Evolutionary conservation across 2,113 vertebrate species (phyloP), one percentile per base, ranked within the genome.

Genomic region (Talpa occidentalis): DNA sequence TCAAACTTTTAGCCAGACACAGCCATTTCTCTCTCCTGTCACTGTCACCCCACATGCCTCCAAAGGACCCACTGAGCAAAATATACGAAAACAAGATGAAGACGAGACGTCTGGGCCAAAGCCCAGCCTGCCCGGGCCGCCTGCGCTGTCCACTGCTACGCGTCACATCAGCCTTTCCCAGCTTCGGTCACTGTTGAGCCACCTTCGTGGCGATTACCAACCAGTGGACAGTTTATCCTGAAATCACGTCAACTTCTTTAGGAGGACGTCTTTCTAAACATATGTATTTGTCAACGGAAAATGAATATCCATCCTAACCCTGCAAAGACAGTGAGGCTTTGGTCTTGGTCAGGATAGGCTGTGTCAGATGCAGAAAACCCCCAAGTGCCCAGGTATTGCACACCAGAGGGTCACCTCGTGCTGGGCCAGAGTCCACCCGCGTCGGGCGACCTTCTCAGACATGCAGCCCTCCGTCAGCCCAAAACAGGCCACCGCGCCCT

Each of bases 111-210:
- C 37, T 6, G 11, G 47, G 21, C 40, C 0, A 9, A 16, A 59
- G 32, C 21, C 54, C n/a, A n/a, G 64, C 0, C n/a, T 56, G 26
- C 19, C 24, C 0, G 2, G 72, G 8, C 6, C 2, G 7, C 66
- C 24, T 5, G 11, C 22, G 3, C 22, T 32, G 52, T 22, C 30
- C 6, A 0, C 11, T 2, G 0, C 1, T 37, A 60, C 7, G 40
- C 8, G 6, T n/a, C 10, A 49, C 67, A n/a, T 24, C 69, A 2
- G 14, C 42, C 44, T 47, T 64, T 11, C 74, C 40, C 62, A 64
- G 30, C 47, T 22, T 32, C 30, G 24, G 76, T 60, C 19, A 16
- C 22, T 42, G 77, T 49, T 81, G 52, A 44, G 22, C 22, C 59
- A 3, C 35, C 49, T 40, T 40, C 32, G 10, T 4, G 10, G 22